Base-by-base conservation (phyloP, 2,797 vertebrate genomes). In the Sebastes cheni region DNA sequence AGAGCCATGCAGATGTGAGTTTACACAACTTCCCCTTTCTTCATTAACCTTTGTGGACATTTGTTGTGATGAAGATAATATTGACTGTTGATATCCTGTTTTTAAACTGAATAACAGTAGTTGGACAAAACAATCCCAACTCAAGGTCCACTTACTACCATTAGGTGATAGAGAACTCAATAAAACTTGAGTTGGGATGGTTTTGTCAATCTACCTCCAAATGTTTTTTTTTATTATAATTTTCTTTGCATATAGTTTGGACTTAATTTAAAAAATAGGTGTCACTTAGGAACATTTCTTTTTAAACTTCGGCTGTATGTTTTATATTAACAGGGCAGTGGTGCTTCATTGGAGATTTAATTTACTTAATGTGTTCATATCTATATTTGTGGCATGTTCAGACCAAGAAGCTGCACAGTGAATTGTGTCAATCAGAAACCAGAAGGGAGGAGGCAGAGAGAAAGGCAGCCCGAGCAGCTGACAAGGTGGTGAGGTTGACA, bases 1-100 rank as follows among this genome's bases (percentile, higher is more conserved):
- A 93, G 60, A 91, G 88, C 60, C 89, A 84, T 55, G 72, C 25
- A 36, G 94, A 96, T 85, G 96, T 96, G 90, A 80, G 87, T 67
- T 64, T 7, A 50, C 46, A 56, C 1, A 13, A 18, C 29, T 32
- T 76, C 13, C 1, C 34, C n/a, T 81, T 34, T 46, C 7, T 22
- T 71, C 6, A 4, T 58, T n/a, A 8, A 62, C 2, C 46, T 65
- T 58, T 32, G 0, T 30, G 6, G 18, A 46, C 4, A n/a, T 70
- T 62, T 56, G 18, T 22, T 66, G 22, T 67, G 16, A 8, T 13
- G 5, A 54, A 36, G 6, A 54, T 22, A 3, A 10, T 7, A 52
- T 77, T 34, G 1, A 18, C 29, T 68, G 18, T 3, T 11, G 6
- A 27, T 0, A 10, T 23, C 32, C 14, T 16, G 8, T 61, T 73